Percentiles rank a stretch among this genome's conserved stretches.
Evolutionary conservation across 2,888 invertebrate genomes (phyloP).

Genomic region (Epinotia ramella): DNA sequence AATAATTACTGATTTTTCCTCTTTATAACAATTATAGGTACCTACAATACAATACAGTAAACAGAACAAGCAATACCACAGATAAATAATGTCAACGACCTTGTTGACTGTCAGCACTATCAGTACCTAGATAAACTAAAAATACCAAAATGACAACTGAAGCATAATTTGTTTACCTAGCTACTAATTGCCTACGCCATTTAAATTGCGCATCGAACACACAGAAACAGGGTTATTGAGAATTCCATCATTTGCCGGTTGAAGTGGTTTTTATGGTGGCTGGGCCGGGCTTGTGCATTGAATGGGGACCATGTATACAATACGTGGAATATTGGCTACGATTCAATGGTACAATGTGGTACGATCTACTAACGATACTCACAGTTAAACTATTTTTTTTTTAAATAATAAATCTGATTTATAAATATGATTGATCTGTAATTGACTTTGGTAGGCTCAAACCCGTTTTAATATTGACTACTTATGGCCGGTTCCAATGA

Average conservation of each 20-base stretch:
- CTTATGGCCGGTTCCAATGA: no score
- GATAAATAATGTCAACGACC: background rate
- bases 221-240: conserved; percentile 4
- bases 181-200: background rate
- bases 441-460: no score
- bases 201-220: background rate
- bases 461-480: no score
- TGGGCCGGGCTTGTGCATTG: conserved; percentile 5
- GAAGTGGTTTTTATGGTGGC: background rate
- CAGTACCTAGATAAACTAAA: background rate
- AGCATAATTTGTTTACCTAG: background rate
- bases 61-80: no score
- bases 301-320: conserved; percentile 15
- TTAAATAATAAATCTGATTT: background rate
- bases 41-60: no score
- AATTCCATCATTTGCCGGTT: conserved; percentile 7
- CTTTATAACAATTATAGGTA: no score
- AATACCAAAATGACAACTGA: background rate
- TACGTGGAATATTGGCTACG: conserved; percentile 9
- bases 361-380: background rate
- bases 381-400: background rate
- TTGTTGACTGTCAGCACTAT: background rate
- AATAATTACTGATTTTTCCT: no score
- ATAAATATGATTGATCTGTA: background rate
- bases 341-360: background rate